Percentiles rank a stretch among this genome's conserved stretches.
These are phyloP conservation scores for Peromyscus leucopus DNA, from an alignment of 2,113 vertebrate genomes.

Conservation along the genomic window DNA sequence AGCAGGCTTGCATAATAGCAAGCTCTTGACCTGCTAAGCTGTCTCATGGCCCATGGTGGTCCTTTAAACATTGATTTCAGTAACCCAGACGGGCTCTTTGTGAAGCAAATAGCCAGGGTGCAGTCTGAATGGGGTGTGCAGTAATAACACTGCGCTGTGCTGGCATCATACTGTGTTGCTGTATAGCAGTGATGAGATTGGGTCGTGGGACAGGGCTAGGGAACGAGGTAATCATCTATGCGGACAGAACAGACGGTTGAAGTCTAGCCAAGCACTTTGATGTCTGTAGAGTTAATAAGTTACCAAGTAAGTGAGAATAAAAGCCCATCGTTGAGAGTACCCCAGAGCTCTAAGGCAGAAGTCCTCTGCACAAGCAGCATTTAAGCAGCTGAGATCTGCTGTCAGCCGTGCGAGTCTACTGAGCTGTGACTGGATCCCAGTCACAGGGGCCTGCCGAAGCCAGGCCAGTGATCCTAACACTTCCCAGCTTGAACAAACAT, in stretches of 20 bases:
- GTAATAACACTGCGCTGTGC: not conserved
- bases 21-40: not conserved
- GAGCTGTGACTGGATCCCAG: not conserved
- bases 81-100: not conserved
- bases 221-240: not conserved
- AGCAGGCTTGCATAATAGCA: not conserved
- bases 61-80: conserved; percentile 28
- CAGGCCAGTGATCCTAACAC: not conserved
- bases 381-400: not conserved
- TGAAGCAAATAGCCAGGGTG: not conserved
- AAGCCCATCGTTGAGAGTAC: not conserved
- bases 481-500: not conserved
- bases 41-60: not conserved
- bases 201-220: not conserved
- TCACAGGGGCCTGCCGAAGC: not conserved
- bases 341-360: not conserved
- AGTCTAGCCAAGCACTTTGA: not conserved
- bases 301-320: not conserved
- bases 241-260: not conserved
- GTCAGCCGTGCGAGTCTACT: not conserved
- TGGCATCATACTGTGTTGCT: not conserved
- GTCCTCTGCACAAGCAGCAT: not conserved
- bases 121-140: not conserved
- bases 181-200: not conserved
- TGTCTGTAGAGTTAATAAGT: conserved; percentile 18